Conservation (phyloP, 1,140 invertebrate genomes). For the Laupala kohalensis region DNA sequence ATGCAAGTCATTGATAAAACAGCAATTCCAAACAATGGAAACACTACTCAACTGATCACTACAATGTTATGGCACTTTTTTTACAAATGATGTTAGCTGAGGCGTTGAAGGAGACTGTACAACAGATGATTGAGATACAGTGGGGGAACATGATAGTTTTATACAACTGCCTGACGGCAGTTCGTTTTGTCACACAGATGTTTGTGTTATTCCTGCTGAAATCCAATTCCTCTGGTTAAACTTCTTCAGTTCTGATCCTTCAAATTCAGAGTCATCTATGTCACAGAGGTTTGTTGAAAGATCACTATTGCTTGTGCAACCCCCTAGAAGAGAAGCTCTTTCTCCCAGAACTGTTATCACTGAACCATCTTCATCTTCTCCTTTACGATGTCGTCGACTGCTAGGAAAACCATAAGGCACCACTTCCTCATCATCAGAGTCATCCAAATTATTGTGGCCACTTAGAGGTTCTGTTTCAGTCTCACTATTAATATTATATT, state of each 20-base stretch:
- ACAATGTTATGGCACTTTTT: background rate
- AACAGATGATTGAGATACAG: background rate
- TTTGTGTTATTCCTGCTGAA: slow-evolving; percentile 37
- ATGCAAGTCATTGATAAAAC: background rate
- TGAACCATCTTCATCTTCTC: slow-evolving; percentile 32
- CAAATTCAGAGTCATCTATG: slow-evolving; percentile 80
- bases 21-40: background rate
- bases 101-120: background rate
- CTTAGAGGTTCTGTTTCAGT: slow-evolving; percentile 42
- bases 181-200: slow-evolving; percentile 37
- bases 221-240: slow-evolving; percentile 31
- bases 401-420: slow-evolving; percentile 53
- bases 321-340: slow-evolving; percentile 55
- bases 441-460: slow-evolving; percentile 26
- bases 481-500: slow-evolving; percentile 54
- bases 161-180: background rate
- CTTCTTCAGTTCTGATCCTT: slow-evolving; percentile 40
- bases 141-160: background rate
- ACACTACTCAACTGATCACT: background rate
- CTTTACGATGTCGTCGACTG: slow-evolving; percentile 36
- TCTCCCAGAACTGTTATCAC: slow-evolving; percentile 46
- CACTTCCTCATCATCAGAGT: slow-evolving; percentile 38
- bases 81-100: background rate
- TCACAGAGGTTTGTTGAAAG: slow-evolving; percentile 78
- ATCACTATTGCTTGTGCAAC: slow-evolving; percentile 63